Base-by-base conservation (phyloP, 2,888 invertebrate genomes). In the Dendrolimus houi region DNA sequence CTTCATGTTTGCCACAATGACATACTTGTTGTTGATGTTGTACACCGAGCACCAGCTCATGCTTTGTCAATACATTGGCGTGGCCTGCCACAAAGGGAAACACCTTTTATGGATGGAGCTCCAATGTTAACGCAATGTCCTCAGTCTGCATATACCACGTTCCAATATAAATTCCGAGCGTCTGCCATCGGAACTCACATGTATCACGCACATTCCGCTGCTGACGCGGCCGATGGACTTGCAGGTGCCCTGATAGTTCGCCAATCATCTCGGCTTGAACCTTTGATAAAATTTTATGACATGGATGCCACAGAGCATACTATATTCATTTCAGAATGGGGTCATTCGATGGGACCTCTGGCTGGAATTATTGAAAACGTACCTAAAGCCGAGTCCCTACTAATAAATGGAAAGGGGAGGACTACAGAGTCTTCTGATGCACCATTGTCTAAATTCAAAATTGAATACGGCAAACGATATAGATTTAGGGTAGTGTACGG, bases 91-190 rank as follows among this genome's bases (percentile, higher is more conserved):
- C 74, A 92, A 81, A 80, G 93, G 63, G 93, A 88, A 85, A 93
- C 94, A 9, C 95, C 95, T 0, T 94, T 93, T 72, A 95, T 95
- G 95, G 95, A 95, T 64, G 95, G 95, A 54, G 93, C 94, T n/a
- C 94, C 95, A 0, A 92, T 95, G 92, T 84, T 95, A 57, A 95
- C 95, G 0, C 95, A 95, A 77, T 95, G 95, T 68, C 95, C 95
- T 0, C 94, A 95, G 69, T 91, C 93, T 0, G 93, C 95, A 54
- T 94, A 93, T 71, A 94, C 94, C 2, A 94, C 93, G 10, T 95
- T 95, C 80, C 94, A 95, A 71, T 95, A 95, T 75, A 94, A 94
- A 77, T 95, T 95, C 76, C 89, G 94, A n/a, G 95, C 95, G 0
- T 92, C 94, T 1, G 90, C 91, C 42, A 91, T 93, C 7, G 95